Evolutionary conservation across 1,140 invertebrate genomes (phyloP).

Genomic region (Nasonia giraulti): DNA sequence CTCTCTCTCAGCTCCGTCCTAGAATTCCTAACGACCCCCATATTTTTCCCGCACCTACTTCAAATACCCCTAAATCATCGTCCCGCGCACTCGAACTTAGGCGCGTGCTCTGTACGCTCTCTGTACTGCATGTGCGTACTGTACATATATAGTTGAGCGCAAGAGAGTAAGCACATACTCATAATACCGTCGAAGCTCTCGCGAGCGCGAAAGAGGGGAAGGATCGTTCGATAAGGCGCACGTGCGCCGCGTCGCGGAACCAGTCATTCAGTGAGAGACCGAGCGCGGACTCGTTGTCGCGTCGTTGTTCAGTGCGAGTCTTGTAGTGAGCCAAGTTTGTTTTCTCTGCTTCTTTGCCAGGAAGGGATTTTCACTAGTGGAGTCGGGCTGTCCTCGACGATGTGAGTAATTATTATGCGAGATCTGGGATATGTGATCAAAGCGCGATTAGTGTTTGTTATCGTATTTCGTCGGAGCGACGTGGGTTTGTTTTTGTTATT

Average conservation of each 20-base stretch:
- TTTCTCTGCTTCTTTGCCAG: too few relatives aligned
- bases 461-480: too few relatives aligned
- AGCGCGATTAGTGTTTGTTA: too few relatives aligned
- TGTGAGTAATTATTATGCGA: constrained; percentile 7
- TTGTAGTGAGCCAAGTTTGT: background rate
- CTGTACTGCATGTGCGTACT: too few relatives aligned
- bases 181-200: background rate
- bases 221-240: constrained; percentile 1
- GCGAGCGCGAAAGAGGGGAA: constrained; percentile 10
- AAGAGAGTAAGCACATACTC: background rate
- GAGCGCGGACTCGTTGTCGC: constrained; percentile 1
- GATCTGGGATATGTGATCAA: too few relatives aligned
- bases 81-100: too few relatives aligned
- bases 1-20: too few relatives aligned
- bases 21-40: too few relatives aligned
- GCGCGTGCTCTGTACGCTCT: too few relatives aligned
- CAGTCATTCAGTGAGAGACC: constrained; percentile 7
- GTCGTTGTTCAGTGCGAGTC: background rate
- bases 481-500: too few relatives aligned
- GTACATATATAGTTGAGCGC: background rate
- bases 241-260: constrained; percentile 12
- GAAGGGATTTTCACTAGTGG: background rate
- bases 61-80: too few relatives aligned
- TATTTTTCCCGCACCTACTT: too few relatives aligned
- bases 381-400: background rate